Conservation (phyloP, 2,888 invertebrate genomes). For the Torymus aiolomorphi region DNA sequence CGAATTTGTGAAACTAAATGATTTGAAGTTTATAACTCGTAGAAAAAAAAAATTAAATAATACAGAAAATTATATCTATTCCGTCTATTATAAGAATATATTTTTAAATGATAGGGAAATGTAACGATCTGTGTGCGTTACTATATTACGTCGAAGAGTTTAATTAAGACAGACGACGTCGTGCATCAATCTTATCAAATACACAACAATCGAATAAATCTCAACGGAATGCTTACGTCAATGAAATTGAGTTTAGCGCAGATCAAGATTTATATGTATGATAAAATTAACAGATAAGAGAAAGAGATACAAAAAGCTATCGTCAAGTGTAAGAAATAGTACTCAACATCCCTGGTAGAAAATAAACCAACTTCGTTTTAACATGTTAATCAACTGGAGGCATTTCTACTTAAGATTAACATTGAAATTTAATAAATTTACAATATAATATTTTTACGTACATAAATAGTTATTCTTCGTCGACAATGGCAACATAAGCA, state of each 20-base stretch:
- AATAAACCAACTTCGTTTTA: too few relatives aligned
- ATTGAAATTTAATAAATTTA: too few relatives aligned
- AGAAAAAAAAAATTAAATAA: not conserved
- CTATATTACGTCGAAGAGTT: not conserved
- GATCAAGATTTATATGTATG: conserved; percentile 29
- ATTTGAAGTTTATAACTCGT: too few relatives aligned
- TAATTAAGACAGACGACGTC: conserved; percentile 23
- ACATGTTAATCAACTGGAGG: too few relatives aligned
- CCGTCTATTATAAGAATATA: not conserved
- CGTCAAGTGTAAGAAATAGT: not conserved
- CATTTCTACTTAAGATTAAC: too few relatives aligned
- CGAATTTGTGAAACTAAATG: too few relatives aligned
- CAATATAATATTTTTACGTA: too few relatives aligned
- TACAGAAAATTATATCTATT: not conserved
- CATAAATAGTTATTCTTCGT: too few relatives aligned
- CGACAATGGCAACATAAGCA: too few relatives aligned
- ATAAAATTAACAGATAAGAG: conserved; percentile 17
- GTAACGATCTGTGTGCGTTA: not conserved
- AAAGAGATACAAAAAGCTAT: conserved; percentile 16
- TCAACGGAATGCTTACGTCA: conserved; percentile 18
- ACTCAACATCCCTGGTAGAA: too few relatives aligned
- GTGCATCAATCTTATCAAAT: conserved; percentile 1
- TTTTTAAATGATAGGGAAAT: too few relatives aligned
- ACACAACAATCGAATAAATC: conserved; percentile 5
- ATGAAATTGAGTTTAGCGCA: conserved; percentile 13